A percentile compares a stretch with the other conserved stretches of the same genome.
Conservation (phyloP, 2,888 invertebrate genomes). For the Plebejus argus region DNA sequence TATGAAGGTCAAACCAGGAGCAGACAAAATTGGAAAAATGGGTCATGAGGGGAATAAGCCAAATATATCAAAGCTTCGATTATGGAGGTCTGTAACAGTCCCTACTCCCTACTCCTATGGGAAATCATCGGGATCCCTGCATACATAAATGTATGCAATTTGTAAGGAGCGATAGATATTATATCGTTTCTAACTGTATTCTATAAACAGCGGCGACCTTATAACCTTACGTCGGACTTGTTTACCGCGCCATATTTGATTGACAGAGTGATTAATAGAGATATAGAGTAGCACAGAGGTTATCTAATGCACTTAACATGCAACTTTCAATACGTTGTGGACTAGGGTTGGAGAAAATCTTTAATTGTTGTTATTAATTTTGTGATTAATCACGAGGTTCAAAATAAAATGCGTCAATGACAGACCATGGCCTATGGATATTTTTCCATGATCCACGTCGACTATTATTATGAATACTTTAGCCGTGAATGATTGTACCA, state of each 20-base stretch:
- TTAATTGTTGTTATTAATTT: constrained; percentile 49
- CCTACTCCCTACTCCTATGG: not conserved
- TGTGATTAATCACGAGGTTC: not conserved
- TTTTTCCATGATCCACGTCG: not conserved
- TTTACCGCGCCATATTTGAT: constrained; percentile 68
- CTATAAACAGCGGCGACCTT: constrained; percentile 45
- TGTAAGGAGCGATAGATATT: constrained; percentile 50
- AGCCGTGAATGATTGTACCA: not conserved
- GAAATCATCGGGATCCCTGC: not conserved
- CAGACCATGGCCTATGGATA: not conserved
- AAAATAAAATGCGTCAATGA: too few relatives aligned
- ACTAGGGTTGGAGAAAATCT: not conserved
- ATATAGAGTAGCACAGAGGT: constrained; percentile 51
- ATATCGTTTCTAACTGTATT: constrained; percentile 39
- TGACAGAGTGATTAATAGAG: constrained; percentile 60
- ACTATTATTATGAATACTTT: not conserved
- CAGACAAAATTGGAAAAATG: not conserved
- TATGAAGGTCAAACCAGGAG: not conserved
- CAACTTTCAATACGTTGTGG: constrained; percentile 16
- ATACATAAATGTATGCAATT: constrained; percentile 39
- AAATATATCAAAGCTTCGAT: not conserved
- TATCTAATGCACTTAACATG: constrained; percentile 50
- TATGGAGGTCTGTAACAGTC: not conserved
- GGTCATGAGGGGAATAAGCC: not conserved
- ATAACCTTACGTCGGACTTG: constrained; percentile 60